Evolutionary conservation across 2,888 invertebrate genomes (phyloP), one percentile per base, ranked within the genome.

Genomic region (Morpho deidamia): DNA sequence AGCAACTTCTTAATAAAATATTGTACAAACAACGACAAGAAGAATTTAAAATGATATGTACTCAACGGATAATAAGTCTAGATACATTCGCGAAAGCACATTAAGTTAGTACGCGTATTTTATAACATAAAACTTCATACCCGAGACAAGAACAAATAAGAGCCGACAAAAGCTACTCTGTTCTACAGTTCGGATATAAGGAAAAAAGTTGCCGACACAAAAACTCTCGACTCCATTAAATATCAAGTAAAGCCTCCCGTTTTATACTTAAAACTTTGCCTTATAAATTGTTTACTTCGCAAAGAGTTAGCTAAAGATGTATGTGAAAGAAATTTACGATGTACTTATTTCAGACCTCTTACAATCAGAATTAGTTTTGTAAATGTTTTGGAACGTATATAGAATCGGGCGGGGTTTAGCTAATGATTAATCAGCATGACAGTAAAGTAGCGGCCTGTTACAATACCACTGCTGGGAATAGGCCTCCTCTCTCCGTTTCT

Each of bases 151-250:
- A 48, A 51, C 44, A 44, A 54, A 57, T 48, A 57, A 54, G 41
- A 44, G 44, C 51, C 51, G 57, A 57, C 57, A 48, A 51, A 44
- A 51, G 51, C 47, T 44, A 51, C 44, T 54, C 54, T 44, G 37
- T 41, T 34, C 11, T 40, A 34, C 34, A 49, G 54, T 43, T 43
- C 45, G 51, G 46, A 53, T 49, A 51, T 23, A 51, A 54, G 43
- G 37, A 53, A 59, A 58, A 56, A 52, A 48, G 56, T 52, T 51
- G 46, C 56, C 38, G 44, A 43, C 51, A 49, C 47, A 58, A 54
- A 55, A 58, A 51, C 51, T 41, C 55, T 51, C 51, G 42, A 53
- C 58, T 60, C 55, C 51, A 56, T 57, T 58, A 58, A 56, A 54
- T 49, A 49, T 56, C 48, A 58, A 56, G 53, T 54, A 41, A 44